Evolutionary conservation across 2,888 invertebrate species (phyloP).

Genomic region (Trissolcus brochymenae): DNA sequence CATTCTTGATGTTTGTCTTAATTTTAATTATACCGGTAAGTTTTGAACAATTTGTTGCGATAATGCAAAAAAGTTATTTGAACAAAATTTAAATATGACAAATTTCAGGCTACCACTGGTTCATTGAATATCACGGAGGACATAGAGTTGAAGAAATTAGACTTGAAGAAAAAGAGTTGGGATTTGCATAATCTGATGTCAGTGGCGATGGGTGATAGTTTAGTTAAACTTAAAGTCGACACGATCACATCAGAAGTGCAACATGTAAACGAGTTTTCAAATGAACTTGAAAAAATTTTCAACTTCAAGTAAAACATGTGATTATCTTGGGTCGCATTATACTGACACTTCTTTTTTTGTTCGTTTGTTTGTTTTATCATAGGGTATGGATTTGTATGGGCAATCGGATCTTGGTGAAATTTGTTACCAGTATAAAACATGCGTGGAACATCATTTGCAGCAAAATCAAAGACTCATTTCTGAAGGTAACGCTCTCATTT

Average conservation of each 20-base stretch:
- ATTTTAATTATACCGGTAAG: no score
- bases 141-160: background rate
- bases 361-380: background rate
- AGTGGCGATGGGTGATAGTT: background rate
- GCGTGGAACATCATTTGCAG: background rate
- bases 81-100: no score
- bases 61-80: no score
- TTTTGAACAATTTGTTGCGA: no score
- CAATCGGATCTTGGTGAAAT: background rate
- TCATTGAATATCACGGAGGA: background rate
- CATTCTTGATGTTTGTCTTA: no score
- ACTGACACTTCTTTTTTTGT: background rate
- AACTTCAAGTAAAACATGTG: no score
- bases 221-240: background rate
- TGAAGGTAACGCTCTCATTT: background rate
- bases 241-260: background rate
- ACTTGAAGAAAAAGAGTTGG: conserved; percentile 1
- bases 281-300: background rate
- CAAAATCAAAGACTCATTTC: background rate
- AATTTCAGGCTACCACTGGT: no score
- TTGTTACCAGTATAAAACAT: background rate
- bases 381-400: background rate
- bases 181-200: conserved; percentile 4
- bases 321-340: background rate
- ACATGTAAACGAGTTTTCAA: background rate